Evolutionary conservation across 2,113 vertebrate genomes (phyloP).

Genomic region (Thunnus thynnus): DNA sequence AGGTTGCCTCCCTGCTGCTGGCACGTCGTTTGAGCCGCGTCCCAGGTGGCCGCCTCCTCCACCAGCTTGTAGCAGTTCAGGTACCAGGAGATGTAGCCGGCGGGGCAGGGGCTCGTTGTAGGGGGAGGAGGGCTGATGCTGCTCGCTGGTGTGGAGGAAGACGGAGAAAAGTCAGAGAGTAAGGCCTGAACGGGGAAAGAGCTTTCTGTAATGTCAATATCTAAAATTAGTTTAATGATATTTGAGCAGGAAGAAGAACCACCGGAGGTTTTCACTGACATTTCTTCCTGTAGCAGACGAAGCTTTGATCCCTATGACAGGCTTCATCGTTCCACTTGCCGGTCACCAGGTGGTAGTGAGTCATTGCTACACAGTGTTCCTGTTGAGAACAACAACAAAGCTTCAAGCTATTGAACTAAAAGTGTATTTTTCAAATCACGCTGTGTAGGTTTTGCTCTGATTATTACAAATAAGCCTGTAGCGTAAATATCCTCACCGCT

Average conservation of each 20-base stretch:
- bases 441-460: neutral
- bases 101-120: slow-evolving; percentile 74
- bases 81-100: slow-evolving; percentile 82
- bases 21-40: slow-evolving; percentile 75
- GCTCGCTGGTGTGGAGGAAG: slow-evolving; percentile 71
- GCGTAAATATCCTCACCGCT: slow-evolving; percentile 61
- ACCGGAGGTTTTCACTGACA: slow-evolving; percentile 66
- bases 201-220: neutral
- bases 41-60: slow-evolving; percentile 76
- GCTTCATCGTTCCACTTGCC: slow-evolving; percentile 85
- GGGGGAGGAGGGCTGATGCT: slow-evolving; percentile 75
- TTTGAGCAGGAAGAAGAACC: neutral
- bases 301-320: slow-evolving; percentile 76
- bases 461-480: neutral
- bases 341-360: slow-evolving; percentile 65
- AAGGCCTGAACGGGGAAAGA: neutral
- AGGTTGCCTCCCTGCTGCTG: slow-evolving; percentile 74
- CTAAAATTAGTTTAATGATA: neutral
- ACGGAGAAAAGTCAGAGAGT: neutral
- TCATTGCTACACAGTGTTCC: slow-evolving; percentile 83
- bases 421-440: neutral
- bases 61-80: slow-evolving; percentile 85
- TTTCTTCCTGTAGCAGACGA: slow-evolving; percentile 85
- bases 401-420: neutral
- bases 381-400: slow-evolving; percentile 33